Base-by-base conservation (phyloP, 1,140 invertebrate genomes). In the Nixonia krombeini region DNA sequence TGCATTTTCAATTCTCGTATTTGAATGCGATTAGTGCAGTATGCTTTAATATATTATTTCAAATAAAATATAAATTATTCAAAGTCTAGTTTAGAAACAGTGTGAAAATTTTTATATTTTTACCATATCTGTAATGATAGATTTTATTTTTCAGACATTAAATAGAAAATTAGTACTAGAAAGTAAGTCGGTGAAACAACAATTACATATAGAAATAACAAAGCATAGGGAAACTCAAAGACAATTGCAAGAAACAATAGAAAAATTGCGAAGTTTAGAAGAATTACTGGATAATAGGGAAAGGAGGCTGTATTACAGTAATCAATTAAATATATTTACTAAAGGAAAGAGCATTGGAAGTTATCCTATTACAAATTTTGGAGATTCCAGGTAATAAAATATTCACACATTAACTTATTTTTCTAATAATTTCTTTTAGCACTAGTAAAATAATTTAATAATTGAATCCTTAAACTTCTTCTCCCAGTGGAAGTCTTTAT, bases 151-250 rank as follows among this genome's bases (percentile, higher is more conserved):
- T 26, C 23, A 86, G 80, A 84, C 86, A 9, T 82, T 93, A 40
- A 89, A 90, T 25, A 87, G 90, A 40, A 90, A 90, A 66, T 75
- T 92, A 7, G 83, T 88, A 18, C 73, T 93, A 28, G 91, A 93
- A 80, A 86, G 85, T 8, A 93, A 93, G 81, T 92, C 90, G 64
- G 88, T 88, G 46, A 90, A 89, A 53, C 89, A 92, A 62, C 90
- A 92, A 73, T 75, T 93, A 10, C 88, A 90, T 17, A 66, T 78
- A 0, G 92, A 93, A 81, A 87, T 91, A 23, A 82, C 85, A 21
- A 93, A 92, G 59, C 88, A 89, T 41, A 92, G 90, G 65, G 90
- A 91, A 67, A 88, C 90, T 3, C 87, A 92, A 69, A 88, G 88
- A 50, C 87, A 91, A 45, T 84, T 93, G 26, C 86, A 89, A 18